Evolutionary conservation across 2,797 vertebrate species (phyloP), one percentile per base, ranked within the genome.

Genomic region (Catharus ustulatus): DNA sequence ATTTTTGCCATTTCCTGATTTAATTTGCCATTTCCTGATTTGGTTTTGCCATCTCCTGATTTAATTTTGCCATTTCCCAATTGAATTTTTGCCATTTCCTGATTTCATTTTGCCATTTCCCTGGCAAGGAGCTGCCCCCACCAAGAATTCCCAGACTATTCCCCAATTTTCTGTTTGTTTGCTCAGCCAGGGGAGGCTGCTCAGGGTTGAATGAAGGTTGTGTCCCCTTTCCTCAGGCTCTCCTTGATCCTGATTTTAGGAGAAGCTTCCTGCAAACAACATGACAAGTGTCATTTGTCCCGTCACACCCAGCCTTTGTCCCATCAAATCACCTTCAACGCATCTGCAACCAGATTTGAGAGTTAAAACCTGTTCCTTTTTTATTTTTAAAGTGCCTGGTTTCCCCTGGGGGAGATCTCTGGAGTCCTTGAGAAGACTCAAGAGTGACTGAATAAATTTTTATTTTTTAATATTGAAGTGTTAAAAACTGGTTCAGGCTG

Each of bases 201-300:
- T 77, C 79, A 48, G 91, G 85, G 82, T 85, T 51, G 73, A 40
- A 7, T 1, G 22, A 93, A 90, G 91, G 95, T 93, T 88, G 83
- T 55, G 45, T 49, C 62, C 34, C 0, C 0, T 96, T 57, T 78
- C 96, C 96, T 3, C 54, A 62, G 95, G 96, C 96, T 84, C 84
- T 94, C 51, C 87, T 94, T 95, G 91, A 94, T 91, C 69, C 58
- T 93, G 87, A 86, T 90, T 64, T 64, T 46, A 61, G 67, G 71
- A 93, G 96, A 73, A 95, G 87, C 72, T 66, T 73, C 38, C 76
- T 64, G 87, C 80, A 18, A 77, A 87, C 9, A 77, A 43, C 49
- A 12, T 91, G 93, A 89, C 95, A 84, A 61, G 15, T 58, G 91
- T 61, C 22, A 0, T 92, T 92, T 67, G 87, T 93, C 94, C 95